phyloP scores from a whole-genome alignment of 2,113 vertebrate genomes.

The Gracilinanus agilis region DNA sequence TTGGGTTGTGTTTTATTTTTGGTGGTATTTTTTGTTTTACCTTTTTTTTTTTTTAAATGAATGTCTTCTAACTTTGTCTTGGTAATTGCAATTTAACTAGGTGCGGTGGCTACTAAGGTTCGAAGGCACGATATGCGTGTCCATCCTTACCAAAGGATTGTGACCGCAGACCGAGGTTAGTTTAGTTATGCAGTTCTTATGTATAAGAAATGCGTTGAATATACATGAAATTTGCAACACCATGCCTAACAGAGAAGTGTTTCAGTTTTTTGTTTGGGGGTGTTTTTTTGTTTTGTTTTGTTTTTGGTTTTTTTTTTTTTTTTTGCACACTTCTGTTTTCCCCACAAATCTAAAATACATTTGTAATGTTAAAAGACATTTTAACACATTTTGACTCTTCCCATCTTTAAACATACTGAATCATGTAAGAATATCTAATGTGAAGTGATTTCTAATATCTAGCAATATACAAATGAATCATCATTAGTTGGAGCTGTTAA shows the following conservation, averaged over 20 bases:
- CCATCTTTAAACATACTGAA: constrained; percentile 76
- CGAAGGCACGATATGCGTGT: constrained; percentile 99
- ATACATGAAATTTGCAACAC: constrained; percentile 88
- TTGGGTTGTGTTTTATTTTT: not conserved
- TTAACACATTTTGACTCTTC: constrained; percentile 68
- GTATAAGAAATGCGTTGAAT: constrained; percentile 86
- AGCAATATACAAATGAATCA: constrained; percentile 72
- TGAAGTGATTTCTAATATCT: constrained; percentile 64
- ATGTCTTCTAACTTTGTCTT: constrained; percentile 97
- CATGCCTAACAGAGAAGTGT: constrained; percentile 84
- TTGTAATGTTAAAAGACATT: not conserved
- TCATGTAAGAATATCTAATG: constrained; percentile 66
- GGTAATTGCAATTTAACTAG: constrained; percentile 99
- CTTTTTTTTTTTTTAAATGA: constrained; percentile 80
- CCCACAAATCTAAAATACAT: constrained; percentile 52
- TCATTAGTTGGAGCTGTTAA: constrained; percentile 73
- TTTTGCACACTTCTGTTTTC: constrained; percentile 45
- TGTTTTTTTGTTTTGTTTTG: constrained; percentile 13
- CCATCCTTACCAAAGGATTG: constrained; percentile 99
- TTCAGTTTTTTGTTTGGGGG: constrained; percentile 55
- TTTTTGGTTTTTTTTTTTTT: constrained; percentile 47
- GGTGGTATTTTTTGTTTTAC: not conserved
- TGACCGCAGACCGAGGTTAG: constrained; percentile 99
- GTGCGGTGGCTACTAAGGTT: constrained; percentile 99
- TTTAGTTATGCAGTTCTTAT: constrained; percentile 96